phyloP scores from a whole-genome alignment of 2,888 invertebrate species.

The Mantis religiosa region DNA sequence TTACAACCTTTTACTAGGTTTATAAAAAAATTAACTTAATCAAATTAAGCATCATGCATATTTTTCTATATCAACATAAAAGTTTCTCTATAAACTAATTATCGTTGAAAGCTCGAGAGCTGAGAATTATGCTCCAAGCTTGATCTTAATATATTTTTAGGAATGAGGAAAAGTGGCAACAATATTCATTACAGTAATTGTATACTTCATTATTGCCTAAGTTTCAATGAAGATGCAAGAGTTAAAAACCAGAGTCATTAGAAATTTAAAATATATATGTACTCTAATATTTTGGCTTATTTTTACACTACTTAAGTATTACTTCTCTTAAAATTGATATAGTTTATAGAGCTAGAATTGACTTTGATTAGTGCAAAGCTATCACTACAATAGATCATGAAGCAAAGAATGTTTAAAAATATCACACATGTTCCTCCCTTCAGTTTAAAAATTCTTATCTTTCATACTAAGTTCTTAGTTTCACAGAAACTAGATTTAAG shows the following conservation, averaged over 20 bases:
- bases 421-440: conserved; percentile 2
- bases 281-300: not conserved
- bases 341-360: conserved; percentile 1
- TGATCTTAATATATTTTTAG: not conserved
- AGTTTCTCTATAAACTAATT: not conserved
- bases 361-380: not conserved
- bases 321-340: not conserved
- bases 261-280: not conserved
- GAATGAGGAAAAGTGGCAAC: not conserved
- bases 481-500: not conserved
- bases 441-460: not conserved
- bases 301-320: not conserved
- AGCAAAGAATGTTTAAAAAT: not conserved
- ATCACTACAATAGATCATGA: not conserved
- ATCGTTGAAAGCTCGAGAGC: not conserved
- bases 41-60: not conserved
- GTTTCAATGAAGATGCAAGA: not conserved
- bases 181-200: not conserved
- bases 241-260: not conserved
- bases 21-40: not conserved
- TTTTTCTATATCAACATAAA: not conserved
- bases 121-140: not conserved
- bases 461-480: not conserved
- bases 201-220: not conserved
- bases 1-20: not conserved